Evolutionary conservation across 2,888 invertebrate species (phyloP).

Genomic region (Tinea trinotella): DNA sequence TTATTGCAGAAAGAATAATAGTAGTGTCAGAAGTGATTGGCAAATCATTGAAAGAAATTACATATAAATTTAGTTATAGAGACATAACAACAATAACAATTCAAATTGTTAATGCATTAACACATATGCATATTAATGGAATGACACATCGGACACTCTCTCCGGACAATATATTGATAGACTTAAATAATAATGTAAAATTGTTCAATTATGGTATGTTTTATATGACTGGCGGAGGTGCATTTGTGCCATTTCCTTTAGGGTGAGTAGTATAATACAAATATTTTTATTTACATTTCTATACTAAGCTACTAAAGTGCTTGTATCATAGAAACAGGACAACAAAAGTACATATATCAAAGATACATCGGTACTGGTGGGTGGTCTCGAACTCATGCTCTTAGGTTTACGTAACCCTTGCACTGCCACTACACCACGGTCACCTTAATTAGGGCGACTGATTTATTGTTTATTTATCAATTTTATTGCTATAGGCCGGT

Average conservation of each 20-base stretch:
- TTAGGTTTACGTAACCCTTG: too few species aligned
- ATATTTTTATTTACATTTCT: conserved; percentile 8
- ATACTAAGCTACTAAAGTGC: too few species aligned
- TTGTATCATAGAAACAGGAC: too few species aligned
- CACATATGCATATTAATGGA: conserved; percentile 79
- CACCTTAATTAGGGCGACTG: too few species aligned
- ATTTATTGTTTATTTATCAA: too few species aligned
- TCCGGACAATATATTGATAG: conserved; percentile 86
- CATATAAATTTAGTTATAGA: conserved; percentile 47
- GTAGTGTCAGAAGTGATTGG: conserved; percentile 87
- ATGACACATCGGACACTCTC: conserved; percentile 87
- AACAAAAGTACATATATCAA: too few species aligned
- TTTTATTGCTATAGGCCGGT: too few species aligned
- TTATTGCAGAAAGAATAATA: conserved; percentile 80
- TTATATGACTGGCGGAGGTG: conserved; percentile 90
- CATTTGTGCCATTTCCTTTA: conserved; percentile 91
- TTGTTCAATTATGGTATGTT: conserved; percentile 95
- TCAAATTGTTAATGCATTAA: conserved; percentile 81
- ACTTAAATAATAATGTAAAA: conserved; percentile 81
- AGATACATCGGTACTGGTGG: too few species aligned
- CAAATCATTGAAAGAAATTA: conserved; percentile 72
- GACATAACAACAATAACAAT: conserved; percentile 77
- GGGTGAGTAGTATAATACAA: conserved; percentile 67
- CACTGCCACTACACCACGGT: too few species aligned
- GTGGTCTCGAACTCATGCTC: too few species aligned